Evolutionary conservation across 2,888 invertebrate genomes (phyloP).

Genomic region (Thera obeliscata): DNA sequence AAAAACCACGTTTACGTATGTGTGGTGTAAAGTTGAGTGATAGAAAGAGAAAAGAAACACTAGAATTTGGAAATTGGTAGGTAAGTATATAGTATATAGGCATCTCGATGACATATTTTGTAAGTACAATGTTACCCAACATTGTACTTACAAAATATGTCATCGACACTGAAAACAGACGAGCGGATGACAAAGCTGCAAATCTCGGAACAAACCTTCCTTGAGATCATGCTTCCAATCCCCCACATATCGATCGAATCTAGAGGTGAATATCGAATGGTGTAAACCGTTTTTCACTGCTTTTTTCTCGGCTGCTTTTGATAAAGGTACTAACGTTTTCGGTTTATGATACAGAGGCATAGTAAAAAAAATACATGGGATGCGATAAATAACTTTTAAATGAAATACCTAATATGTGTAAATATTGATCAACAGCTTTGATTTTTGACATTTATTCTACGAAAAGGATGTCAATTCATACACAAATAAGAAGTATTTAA

Average conservation of each 20-base stretch:
- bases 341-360: conserved; percentile 78
- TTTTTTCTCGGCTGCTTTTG: conserved; percentile 67
- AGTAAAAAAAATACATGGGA: conserved; percentile 27
- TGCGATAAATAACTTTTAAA: conserved; percentile 5
- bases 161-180: too few relatives aligned
- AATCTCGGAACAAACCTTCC: conserved; percentile 56
- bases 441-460: background rate
- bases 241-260: conserved; percentile 83
- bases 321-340: conserved; percentile 66
- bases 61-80: too few relatives aligned
- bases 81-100: too few relatives aligned
- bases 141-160: too few relatives aligned
- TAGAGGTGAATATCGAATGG: conserved; percentile 82
- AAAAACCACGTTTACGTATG: background rate
- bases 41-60: too few relatives aligned
- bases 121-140: too few relatives aligned
- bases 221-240: conserved; percentile 85
- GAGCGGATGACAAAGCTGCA: too few relatives aligned
- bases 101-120: too few relatives aligned
- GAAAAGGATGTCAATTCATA: background rate
- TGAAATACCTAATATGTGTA: background rate
- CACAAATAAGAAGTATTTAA: background rate
- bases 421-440: background rate
- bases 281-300: conserved; percentile 83
- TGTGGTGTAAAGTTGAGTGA: too few relatives aligned